phyloP scores from a whole-genome alignment of 2,888 invertebrate genomes.

The Plebejus anna region DNA sequence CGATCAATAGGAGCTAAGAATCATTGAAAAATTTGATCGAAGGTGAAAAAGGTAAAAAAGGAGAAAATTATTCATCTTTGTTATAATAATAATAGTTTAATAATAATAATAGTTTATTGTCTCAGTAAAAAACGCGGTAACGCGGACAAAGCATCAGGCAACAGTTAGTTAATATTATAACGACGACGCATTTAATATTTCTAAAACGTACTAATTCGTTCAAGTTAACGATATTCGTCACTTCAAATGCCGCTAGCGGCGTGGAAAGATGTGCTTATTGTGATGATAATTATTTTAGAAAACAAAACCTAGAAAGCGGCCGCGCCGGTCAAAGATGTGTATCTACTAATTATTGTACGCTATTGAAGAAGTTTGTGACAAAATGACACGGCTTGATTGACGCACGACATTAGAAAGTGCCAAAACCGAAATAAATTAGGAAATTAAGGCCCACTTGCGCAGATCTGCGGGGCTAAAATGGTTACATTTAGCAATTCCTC shows the following conservation, averaged over 20 bases:
- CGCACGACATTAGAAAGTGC: conserved; percentile 79
- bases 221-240: conserved; percentile 44
- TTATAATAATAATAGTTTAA: background rate
- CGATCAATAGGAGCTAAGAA: too few species aligned
- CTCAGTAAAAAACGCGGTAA: too few species aligned
- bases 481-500: too few species aligned
- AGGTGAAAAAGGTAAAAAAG: background rate
- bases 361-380: conserved; percentile 76
- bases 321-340: conserved; percentile 59
- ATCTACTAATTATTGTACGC: conserved; percentile 78
- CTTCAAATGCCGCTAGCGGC: conserved; percentile 74
- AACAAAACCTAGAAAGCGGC: conserved; percentile 78
- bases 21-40: too few species aligned
- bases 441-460: too few species aligned
- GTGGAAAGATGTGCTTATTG: conserved; percentile 75
- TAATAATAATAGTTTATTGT: too few species aligned
- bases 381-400: conserved; percentile 77
- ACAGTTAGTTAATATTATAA: background rate
- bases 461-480: too few species aligned
- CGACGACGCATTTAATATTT: conserved; percentile 1
- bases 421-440: conserved; percentile 61
- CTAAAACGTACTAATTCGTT: conserved; percentile 43
- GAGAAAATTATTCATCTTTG: background rate
- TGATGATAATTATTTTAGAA: conserved; percentile 78
- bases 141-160: too few species aligned